phyloP scores from a whole-genome alignment of 2,888 invertebrate genomes.

The Marronus borbonicus region DNA sequence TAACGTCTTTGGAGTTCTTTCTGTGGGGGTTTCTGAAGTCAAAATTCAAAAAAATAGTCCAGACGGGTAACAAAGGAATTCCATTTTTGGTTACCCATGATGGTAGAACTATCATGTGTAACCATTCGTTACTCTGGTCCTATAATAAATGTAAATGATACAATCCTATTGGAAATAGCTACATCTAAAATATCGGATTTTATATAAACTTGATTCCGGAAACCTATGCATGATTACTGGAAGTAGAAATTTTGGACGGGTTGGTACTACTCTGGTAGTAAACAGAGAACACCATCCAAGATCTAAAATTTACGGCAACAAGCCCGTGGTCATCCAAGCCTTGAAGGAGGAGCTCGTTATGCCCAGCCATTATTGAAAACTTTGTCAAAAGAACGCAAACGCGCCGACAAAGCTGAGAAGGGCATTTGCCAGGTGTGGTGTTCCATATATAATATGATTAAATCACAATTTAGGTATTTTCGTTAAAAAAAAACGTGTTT shows the following conservation, averaged over 20 bases:
- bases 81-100: constrained; percentile 97
- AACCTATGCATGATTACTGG: constrained; percentile 99
- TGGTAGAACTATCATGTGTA: constrained; percentile 86
- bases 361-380: too few species aligned
- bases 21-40: too few species aligned
- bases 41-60: constrained; percentile 76
- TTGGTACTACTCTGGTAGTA: constrained; percentile 92
- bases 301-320: constrained; percentile 70
- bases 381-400: too few species aligned
- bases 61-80: constrained; percentile 94
- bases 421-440: too few species aligned
- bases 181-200: constrained; percentile 96
- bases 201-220: constrained; percentile 97
- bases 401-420: too few species aligned
- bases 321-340: too few species aligned
- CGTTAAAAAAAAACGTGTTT: too few species aligned
- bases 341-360: too few species aligned
- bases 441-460: too few species aligned
- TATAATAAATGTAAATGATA: constrained; percentile 95
- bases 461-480: too few species aligned
- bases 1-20: too few species aligned
- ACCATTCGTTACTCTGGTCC: constrained; percentile 94
- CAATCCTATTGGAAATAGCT: constrained; percentile 95
- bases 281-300: constrained; percentile 99
- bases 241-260: constrained; percentile 99